Base-by-base conservation (phyloP, 2,797 vertebrate genomes). In the Hoplostethus mediterraneus region DNA sequence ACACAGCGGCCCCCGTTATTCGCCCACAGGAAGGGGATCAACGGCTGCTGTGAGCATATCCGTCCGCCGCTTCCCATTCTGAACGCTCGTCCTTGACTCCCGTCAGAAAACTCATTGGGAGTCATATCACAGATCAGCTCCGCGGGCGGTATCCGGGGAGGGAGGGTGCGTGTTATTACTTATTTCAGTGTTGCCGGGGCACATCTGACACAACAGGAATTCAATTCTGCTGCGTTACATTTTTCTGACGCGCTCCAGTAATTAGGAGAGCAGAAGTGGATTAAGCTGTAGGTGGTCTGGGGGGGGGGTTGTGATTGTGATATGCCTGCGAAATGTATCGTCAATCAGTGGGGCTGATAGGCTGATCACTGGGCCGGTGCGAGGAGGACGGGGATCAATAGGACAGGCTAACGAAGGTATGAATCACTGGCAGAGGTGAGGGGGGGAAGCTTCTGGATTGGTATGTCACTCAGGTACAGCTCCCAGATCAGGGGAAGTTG, bases 211-310 rank as follows among this genome's bases (percentile, higher is more conserved):
- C 44, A 69, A 80, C 5, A 57, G 10, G 54, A 65, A 81, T 80
- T 67, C 40, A 63, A 73, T 81, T 67, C 66, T 61, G 53, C 45
- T 1, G 13, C 4, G 13, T 75, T 77, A 57, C 55, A 28, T 78
- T 83, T 81, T 44, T 70, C n/a, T 72, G 71, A 75, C 60, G 78
- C 81, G 70, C 71, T 82, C 47, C 77, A 90, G 85, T 87, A 83
- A 90, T 91, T 86, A 83, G 63, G 69, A 42, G 45, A 73, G 58
- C 64, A 40, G 71, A 78, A 88, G 70, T 82, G 83, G 77, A 85
- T 89, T 83, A 82, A 71, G 73, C 75, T 31, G 75, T 36, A 33
- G 69, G 44, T 60, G 21, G 54, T 79, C 72, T 4, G 13, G 1
- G 5, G 76, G 71, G n/a, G n/a, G n/a, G n/a, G n/a, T n/a, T n/a